These are phyloP conservation scores for Allophyes oxyacanthae DNA, from an alignment of 2,888 invertebrate genomes.

Conservation along the genomic window DNA sequence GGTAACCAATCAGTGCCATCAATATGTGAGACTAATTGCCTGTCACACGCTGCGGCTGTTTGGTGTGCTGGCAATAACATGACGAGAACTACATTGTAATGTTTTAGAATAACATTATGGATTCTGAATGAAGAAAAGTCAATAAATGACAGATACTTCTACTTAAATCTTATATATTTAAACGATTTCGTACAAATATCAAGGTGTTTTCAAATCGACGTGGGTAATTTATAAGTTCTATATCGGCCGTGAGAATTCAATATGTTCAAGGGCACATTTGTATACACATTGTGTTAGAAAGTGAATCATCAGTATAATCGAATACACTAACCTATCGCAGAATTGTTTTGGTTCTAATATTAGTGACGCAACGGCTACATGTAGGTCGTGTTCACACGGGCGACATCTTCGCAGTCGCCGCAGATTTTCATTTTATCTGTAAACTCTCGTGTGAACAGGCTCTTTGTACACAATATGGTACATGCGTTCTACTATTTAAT, in stretches of 20 bases:
- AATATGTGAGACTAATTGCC: constrained; percentile 2
- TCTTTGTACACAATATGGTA: too few relatives aligned
- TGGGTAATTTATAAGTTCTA: constrained; percentile 20
- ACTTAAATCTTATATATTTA: constrained; percentile 34
- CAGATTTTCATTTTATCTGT: too few relatives aligned
- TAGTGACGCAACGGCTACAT: too few relatives aligned
- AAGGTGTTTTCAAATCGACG: constrained; percentile 25
- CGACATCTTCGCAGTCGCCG: too few relatives aligned
- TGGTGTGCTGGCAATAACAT: not conserved
- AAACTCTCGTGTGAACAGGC: too few relatives aligned
- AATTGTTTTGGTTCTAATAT: too few relatives aligned
- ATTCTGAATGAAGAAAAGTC: not conserved
- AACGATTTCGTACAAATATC: constrained; percentile 23
- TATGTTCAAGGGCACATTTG: constrained; percentile 15
- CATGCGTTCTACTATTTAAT: too few relatives aligned
- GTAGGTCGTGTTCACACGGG: too few relatives aligned
- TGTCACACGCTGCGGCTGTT: not conserved
- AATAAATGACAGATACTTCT: not conserved
- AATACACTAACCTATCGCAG: too few relatives aligned
- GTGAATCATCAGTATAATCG: not conserved
- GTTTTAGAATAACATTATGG: too few relatives aligned
- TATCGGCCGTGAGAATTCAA: constrained; percentile 17
- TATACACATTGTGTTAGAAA: constrained; percentile 20
- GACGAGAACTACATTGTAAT: too few relatives aligned
- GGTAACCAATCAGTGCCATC: constrained; percentile 6